These are phyloP conservation scores for Dreissena polymorpha DNA, from an alignment of 1,140 invertebrate genomes.

Conservation along the genomic window DNA sequence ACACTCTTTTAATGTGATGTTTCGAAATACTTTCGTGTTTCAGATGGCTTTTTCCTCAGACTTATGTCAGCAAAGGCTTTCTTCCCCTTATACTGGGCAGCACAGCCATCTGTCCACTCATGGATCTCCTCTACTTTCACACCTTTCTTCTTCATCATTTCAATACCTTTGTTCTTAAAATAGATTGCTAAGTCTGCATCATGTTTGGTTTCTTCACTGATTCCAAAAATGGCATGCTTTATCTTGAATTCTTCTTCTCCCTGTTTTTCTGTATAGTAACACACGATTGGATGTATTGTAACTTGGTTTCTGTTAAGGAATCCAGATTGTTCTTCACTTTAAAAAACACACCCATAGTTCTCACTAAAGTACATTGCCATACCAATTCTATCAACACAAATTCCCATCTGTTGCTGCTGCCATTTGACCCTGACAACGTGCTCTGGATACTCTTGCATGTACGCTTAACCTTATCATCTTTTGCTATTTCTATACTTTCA, in stretches of 20 bases:
- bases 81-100: too few species aligned
- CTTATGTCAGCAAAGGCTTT: too few species aligned
- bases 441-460: slow-evolving; percentile 15
- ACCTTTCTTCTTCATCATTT: slow-evolving; percentile 30
- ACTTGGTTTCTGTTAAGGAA: slow-evolving; percentile 52
- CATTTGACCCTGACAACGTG: slow-evolving; percentile 43
- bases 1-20: too few species aligned
- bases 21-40: too few species aligned
- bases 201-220: slow-evolving; percentile 58
- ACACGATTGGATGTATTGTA: slow-evolving; percentile 55
- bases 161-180: too few species aligned
- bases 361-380: slow-evolving; percentile 51
- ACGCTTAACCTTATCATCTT: slow-evolving; percentile 49
- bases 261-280: slow-evolving; percentile 49
- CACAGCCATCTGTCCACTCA: slow-evolving; percentile 61
- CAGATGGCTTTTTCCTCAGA: too few species aligned
- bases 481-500: slow-evolving; percentile 34
- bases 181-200: slow-evolving; percentile 51
- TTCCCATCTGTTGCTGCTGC: slow-evolving; percentile 43
- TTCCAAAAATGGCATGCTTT: slow-evolving; percentile 54
- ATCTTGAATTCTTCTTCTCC: slow-evolving; percentile 40
- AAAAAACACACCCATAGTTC: slow-evolving; percentile 51
- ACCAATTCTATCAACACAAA: slow-evolving; percentile 23
- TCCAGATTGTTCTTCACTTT: slow-evolving; percentile 51
- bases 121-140: slow-evolving; percentile 45